Conservation (phyloP, 1,140 invertebrate genomes). For the Trypoxylus dichotomus region DNA sequence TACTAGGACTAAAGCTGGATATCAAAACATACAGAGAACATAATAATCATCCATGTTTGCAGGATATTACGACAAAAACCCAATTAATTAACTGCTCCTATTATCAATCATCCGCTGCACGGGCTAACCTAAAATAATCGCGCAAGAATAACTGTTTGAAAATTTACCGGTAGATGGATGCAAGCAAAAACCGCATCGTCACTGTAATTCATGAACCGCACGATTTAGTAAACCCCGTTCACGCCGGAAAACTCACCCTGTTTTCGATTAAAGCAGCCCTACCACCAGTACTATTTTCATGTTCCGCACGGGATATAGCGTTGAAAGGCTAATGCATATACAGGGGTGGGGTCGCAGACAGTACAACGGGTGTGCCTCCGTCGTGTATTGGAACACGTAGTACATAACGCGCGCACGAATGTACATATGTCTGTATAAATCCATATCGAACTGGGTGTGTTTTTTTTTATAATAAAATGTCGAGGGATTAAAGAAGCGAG, state of each 20-base stretch:
- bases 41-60: neutral
- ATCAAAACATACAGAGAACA: neutral
- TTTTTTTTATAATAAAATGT: neutral
- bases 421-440: neutral
- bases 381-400: neutral
- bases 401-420: neutral
- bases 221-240: neutral
- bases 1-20: neutral
- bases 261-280: neutral
- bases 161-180: neutral
- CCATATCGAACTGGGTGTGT: neutral
- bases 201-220: slow-evolving; percentile 1
- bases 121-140: neutral
- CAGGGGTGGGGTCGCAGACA: slow-evolving; percentile 7
- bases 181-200: neutral
- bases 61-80: neutral
- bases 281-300: neutral
- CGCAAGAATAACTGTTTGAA: neutral
- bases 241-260: neutral
- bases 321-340: neutral
- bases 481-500: neutral
- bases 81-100: slow-evolving; percentile 6
- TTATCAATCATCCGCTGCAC: neutral
- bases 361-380: neutral
- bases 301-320: neutral